Base-by-base conservation (phyloP, 1,140 invertebrate genomes). In the Euura lappo region DNA sequence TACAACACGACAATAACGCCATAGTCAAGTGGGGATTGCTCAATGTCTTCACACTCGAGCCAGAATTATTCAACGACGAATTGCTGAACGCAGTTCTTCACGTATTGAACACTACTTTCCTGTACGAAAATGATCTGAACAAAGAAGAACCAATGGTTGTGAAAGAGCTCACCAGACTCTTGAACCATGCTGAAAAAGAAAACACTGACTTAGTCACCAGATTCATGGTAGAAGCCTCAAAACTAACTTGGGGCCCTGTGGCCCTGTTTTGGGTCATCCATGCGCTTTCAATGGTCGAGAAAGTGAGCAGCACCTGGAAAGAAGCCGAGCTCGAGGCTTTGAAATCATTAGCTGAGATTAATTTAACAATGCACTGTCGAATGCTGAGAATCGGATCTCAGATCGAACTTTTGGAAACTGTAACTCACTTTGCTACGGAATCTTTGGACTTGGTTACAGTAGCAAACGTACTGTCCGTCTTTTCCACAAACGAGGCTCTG, bases 21-120 rank as follows among this genome's bases (percentile, higher is more conserved):
- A 80, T 90, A n/a, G 72, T 87, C 5, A 89, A 88, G 43, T 85
- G 82, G 78, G 87, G 86, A 28, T 65, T 90, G 6, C 71, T 76
- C 3, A 78, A 79, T 47, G 78, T 86, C 47, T 74, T 83, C 13
- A 69, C 75, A 47, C 46, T 84, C 7, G 68, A 80, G 65, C 28
- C 65, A 2, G 44, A 70, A 13, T 28, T 79, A 3, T 79, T 75
- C 60, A 74, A 78, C 42, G 71, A 81, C 28, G 4, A 73, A 2
- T 84, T 85, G 72, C 45, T 83, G 3, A 65, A 69, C 44, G 64
- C 82, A 45, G 74, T 85, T 13, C 44, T 81, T 6, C 70, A 75
- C 65, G 11, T 75, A 42, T 60, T 86, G 1, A 86, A 86, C 66
- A 80, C 84, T 66, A 79, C 78, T 28, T 85, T 80, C 47, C 68